A percentile compares a stretch with the other conserved stretches of the same genome.
These are phyloP conservation scores for Carapus acus DNA, from an alignment of 2,797 vertebrate genomes.

Conservation along the genomic window DNA sequence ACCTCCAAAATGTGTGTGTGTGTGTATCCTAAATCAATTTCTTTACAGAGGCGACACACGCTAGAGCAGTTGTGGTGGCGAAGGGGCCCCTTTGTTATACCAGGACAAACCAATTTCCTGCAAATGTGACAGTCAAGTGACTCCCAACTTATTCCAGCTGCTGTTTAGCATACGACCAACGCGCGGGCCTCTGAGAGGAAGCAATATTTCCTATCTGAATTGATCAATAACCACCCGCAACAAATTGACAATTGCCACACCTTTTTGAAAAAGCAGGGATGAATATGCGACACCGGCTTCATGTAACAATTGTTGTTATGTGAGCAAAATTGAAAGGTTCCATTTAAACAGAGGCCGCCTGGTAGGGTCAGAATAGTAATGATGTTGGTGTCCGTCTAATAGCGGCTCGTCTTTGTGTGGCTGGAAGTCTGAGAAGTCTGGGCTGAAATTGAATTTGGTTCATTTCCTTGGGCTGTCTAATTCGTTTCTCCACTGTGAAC, in stretches of 20 bases:
- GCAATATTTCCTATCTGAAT: slow-evolving; percentile 59
- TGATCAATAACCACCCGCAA: slow-evolving; percentile 55
- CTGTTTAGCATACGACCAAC: slow-evolving; percentile 54
- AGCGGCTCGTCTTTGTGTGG: slow-evolving; percentile 60
- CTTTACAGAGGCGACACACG: too few relatives aligned
- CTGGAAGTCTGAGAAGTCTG: slow-evolving; percentile 44
- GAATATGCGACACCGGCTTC: slow-evolving; percentile 47
- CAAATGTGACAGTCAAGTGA: slow-evolving; percentile 59
- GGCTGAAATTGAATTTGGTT: slow-evolving; percentile 70
- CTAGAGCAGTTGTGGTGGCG: slow-evolving; percentile 50
- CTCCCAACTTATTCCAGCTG: slow-evolving; percentile 55
- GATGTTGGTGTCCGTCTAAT: slow-evolving; percentile 54
- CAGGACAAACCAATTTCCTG: slow-evolving; percentile 66
- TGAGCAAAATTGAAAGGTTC: slow-evolving; percentile 64
- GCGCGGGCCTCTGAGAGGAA: slow-evolving; percentile 39
- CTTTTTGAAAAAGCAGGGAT: too few relatives aligned
- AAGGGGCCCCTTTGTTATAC: slow-evolving; percentile 59
- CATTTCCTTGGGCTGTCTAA: slow-evolving; percentile 65
- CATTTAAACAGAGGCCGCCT: slow-evolving; percentile 60
- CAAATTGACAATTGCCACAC: slow-evolving; percentile 38
- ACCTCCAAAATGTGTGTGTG: too few relatives aligned
- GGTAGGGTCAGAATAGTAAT: slow-evolving; percentile 69
- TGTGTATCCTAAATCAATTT: too few relatives aligned
- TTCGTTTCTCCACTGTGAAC: slow-evolving; percentile 61
- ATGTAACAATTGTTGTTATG: slow-evolving; percentile 52